Base-by-base conservation (phyloP, 92 coral and sea anemone genomes). In the Actinostola sp. region DNA sequence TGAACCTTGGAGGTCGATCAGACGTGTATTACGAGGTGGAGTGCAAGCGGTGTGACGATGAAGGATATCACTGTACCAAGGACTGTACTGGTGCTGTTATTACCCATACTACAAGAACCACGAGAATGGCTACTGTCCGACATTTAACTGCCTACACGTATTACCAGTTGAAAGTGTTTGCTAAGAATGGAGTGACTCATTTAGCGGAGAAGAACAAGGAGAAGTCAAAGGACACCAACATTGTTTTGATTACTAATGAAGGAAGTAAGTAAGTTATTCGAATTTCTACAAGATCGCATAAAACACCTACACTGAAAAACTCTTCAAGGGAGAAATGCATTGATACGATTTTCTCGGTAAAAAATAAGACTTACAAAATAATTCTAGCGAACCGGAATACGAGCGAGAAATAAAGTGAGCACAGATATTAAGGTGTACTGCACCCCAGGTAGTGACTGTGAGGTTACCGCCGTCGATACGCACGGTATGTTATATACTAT, bases 181-280 rank as follows among this genome's bases (percentile, higher is more conserved):
- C 84, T 8, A 82, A 67, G 66, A 86, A 82, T 61, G 92, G 84
- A 3, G 78, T 86, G 27, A 76, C 76, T 32, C 45, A 17, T n/a
- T 43, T 49, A 16, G 92, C 92, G n/a, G 81, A 82, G 65, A 69
- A 65, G 63, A 67, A 66, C 25, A 73, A 77, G 14, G 77, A 79
- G 21, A 44, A 48, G 50, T 62, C 87, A 23, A 52, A 77, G 34
- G 48, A 23, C 46, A 60, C 77, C 0, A 54, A 57, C 14, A 25
- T 52, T 25, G 34, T 50, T 7, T 53, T 65, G 41, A 55, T 75
- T n/a, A 86, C 92, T 8, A 54, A 56, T 2, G 88, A 82, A 34
- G 42, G 84, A 49, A 77, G 92, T 86, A n/a, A n/a, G n/a, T n/a
- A 81, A 38, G 32, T 29, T n/a, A n/a, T n/a, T n/a, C n/a, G n/a